Conservation (phyloP, 2,888 invertebrate genomes). For the Tigriopus californicus region DNA sequence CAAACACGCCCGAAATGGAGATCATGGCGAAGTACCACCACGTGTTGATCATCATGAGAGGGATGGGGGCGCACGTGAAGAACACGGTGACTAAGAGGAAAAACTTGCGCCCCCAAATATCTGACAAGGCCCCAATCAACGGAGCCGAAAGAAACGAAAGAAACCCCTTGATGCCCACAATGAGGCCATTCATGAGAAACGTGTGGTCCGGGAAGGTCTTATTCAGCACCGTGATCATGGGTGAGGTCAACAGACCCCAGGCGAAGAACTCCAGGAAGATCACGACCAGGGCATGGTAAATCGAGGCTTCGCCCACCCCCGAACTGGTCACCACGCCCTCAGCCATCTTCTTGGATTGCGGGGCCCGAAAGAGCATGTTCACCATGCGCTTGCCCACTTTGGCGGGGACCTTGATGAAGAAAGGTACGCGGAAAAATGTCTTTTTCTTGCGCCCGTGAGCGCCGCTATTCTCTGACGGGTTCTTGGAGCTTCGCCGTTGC, state of each 20-base stretch:
- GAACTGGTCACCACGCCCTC: constrained; percentile 17
- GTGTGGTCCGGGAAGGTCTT: constrained; percentile 97
- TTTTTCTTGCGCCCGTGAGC: background rate
- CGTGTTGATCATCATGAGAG: constrained; percentile 94
- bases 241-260: constrained; percentile 96
- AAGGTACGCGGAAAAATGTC: background rate
- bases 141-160: constrained; percentile 94
- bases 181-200: constrained; percentile 97
- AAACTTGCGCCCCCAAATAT: constrained; percentile 95
- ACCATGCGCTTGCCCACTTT: background rate
- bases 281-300: constrained; percentile 95
- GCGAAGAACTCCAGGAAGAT: constrained; percentile 99
- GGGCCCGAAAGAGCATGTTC: background rate
- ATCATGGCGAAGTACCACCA: constrained; percentile 99
- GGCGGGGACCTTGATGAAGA: background rate
- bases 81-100: constrained; percentile 93
- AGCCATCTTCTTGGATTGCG: constrained; percentile 13
- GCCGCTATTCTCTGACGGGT: constrained; percentile 9
- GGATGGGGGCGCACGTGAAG: constrained; percentile 96
- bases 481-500: background rate
- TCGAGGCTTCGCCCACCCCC: constrained; percentile 70
- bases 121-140: constrained; percentile 86
- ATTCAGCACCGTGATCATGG: constrained; percentile 82
- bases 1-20: constrained; percentile 94
- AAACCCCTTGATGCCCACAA: constrained; percentile 95